Base-by-base conservation (phyloP, 2,888 invertebrate genomes). In the Pheosia tremula region DNA sequence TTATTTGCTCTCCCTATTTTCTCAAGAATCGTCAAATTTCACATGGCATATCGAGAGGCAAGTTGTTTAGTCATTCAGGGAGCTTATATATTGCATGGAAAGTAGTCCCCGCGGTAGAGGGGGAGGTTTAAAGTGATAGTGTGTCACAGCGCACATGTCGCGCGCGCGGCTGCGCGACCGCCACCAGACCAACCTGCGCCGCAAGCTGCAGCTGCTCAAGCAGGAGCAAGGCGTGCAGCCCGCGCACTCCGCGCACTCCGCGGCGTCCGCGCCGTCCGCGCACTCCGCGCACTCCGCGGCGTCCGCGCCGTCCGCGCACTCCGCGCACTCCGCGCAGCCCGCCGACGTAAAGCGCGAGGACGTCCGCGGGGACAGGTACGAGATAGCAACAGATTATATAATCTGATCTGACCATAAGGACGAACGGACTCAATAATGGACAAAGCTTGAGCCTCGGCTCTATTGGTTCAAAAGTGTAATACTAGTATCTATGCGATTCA, bases 91-190 rank as follows among this genome's bases (percentile, higher is more conserved):
- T 24, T 24, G 24, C 24, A 24, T 24, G 24, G 24, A 24, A 24
- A 24, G 24, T 24, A 24, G 24, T 24, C 24, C 24, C 24, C 2
- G n/a, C 2, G 45, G 11, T 47, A 47, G 47, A 11, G 6, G 24
- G 3, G 0, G 10, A 24, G 50, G n/a, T n/a, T n/a, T n/a, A n/a
- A n/a, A 24, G 45, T 47, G 5, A 7, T 50, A 11, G 24, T 41
- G 41, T 53, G 49, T 11, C 79, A 13, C 83, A 95, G 99, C 98
- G 6, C 98, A 98, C 88, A 98, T 98, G 96, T 98, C 99, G 0
- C 95, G 98, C 77, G 98, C 98, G 0, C 95, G 99, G 45, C 94
- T 99, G 10, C 94, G 98, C 60, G 99, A 99, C 89, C 95, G 98
- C 0, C 99, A 99, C 91, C 98, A 98, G 89, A 96, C 96, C 71